Conservation (phyloP, 2,113 vertebrate genomes). For the Phainopepla nitens region DNA sequence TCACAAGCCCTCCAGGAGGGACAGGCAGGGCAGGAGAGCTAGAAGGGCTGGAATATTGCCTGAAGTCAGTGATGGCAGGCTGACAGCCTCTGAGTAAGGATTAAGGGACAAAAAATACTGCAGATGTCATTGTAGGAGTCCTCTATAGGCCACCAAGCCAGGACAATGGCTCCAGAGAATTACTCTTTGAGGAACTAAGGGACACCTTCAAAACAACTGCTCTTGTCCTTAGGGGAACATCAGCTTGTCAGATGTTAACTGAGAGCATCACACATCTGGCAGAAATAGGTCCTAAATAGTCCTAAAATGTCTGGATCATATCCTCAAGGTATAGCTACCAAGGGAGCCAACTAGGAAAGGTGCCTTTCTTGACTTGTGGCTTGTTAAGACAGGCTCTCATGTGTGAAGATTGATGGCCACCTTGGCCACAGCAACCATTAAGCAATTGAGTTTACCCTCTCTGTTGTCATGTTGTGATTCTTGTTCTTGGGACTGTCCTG, state of each 20-base stretch:
- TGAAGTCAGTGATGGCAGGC: fast-evolving
- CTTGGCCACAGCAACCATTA: background rate
- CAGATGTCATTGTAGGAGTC: fast-evolving
- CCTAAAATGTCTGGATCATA: background rate
- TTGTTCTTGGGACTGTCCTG: background rate
- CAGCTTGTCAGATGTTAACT: fast-evolving
- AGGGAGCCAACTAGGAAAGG: background rate
- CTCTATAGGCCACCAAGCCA: too few species aligned
- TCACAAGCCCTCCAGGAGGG: background rate
- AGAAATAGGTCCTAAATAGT: background rate
- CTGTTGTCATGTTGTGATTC: background rate
- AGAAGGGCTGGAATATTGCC: background rate
- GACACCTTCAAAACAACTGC: background rate
- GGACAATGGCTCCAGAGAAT: background rate
- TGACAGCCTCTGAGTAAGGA: background rate
- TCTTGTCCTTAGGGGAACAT: background rate
- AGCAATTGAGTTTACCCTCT: background rate
- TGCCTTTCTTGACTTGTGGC: background rate
- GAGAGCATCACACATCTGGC: background rate
- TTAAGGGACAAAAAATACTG: background rate
- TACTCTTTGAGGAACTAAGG: background rate
- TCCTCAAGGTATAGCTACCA: background rate
- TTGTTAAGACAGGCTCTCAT: background rate
- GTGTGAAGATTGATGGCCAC: background rate
- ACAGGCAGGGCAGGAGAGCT: background rate